Percentiles rank a stretch among this genome's conserved stretches.
Conservation (phyloP, 2,113 vertebrate genomes). For the Tamias sibiricus region DNA sequence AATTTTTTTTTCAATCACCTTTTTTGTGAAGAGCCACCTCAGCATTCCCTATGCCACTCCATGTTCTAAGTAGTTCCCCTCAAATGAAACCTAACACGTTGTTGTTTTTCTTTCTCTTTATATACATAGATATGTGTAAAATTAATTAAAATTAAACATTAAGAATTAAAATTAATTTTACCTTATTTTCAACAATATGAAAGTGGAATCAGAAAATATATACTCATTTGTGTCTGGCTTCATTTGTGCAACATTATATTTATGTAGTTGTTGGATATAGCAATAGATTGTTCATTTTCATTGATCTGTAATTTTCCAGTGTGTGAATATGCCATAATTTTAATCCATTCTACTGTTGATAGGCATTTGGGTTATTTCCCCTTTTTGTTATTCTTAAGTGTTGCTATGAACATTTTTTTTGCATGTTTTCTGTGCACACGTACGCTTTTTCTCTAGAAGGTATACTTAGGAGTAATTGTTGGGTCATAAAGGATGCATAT, state of each 20-base stretch:
- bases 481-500: not conserved
- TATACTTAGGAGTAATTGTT: not conserved
- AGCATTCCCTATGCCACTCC: not conserved
- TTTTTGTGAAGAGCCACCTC: not conserved
- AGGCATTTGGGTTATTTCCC: not conserved
- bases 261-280: not conserved
- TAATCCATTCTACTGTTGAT: not conserved
- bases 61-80: not conserved
- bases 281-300: not conserved
- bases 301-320: not conserved
- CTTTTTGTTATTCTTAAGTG: not conserved
- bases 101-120: not conserved
- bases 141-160: too few relatives aligned
- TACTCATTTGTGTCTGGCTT: not conserved
- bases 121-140: not conserved
- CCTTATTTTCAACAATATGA: not conserved
- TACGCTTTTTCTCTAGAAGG: not conserved
- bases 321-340: not conserved
- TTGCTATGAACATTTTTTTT: not conserved
- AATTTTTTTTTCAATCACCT: not conserved
- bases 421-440: not conserved
- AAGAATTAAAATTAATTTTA: not conserved
- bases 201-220: not conserved
- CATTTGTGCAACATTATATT: not conserved
- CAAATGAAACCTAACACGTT: not conserved